These are phyloP conservation scores for Ophioderma brevispina DNA, from an alignment of 35 echinoderm and acorn worm species.

Conservation along the genomic window DNA sequence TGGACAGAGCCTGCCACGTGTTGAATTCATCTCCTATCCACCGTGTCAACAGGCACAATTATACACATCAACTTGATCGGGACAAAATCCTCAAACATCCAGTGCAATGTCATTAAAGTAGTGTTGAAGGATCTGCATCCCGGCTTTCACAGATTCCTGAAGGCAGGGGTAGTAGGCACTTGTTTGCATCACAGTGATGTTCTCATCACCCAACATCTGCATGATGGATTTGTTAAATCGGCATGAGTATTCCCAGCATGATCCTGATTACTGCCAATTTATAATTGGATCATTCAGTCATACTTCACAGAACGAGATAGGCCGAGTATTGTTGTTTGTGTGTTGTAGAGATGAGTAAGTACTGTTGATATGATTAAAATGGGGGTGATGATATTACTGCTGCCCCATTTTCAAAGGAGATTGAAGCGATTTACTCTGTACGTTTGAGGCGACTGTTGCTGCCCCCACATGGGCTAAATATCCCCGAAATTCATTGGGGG, in stretches of 20 bases:
- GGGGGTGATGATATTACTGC: conserved; percentile 53
- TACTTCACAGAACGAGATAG: conserved; percentile 33
- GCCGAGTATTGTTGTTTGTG: conserved; percentile 22
- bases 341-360: neutral
- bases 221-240: conserved; percentile 58
- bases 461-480: conserved; percentile 11
- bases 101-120: conserved; percentile 43
- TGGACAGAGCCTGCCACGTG: conserved; percentile 44
- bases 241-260: conserved; percentile 59
- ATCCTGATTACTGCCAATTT: conserved; percentile 42
- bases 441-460: conserved; percentile 25
- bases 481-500: conserved; percentile 48
- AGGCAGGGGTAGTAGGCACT: conserved; percentile 45
- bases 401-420: conserved; percentile 45
- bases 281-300: conserved; percentile 55
- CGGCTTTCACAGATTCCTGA: conserved; percentile 20
- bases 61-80: conserved; percentile 36
- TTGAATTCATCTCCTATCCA: too few species aligned
- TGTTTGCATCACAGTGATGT: conserved; percentile 50
- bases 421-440: conserved; percentile 75
- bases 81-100: conserved; percentile 57
- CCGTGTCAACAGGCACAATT: too few species aligned
- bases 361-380: neutral
- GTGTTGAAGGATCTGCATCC: conserved; percentile 25
- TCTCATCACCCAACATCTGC: conserved; percentile 40